These are phyloP conservation scores for Leucophenga varia DNA, from an alignment of 1,140 invertebrate genomes.

Conservation along the genomic window DNA sequence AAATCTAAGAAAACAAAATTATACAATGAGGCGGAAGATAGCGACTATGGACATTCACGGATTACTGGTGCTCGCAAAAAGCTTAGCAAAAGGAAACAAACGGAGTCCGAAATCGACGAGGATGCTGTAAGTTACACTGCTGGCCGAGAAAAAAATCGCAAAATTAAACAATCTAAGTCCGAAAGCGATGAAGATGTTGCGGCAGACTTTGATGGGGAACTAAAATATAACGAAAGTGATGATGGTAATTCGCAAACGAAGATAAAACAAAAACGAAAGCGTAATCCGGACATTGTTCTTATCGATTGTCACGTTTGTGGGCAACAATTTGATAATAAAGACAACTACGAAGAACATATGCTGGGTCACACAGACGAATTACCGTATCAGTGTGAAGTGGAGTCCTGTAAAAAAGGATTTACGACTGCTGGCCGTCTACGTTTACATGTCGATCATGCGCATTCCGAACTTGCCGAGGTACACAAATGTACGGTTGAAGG, in stretches of 20 bases:
- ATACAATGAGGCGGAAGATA: too few species aligned
- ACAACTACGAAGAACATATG: constrained; percentile 18
- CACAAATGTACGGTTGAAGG: constrained; percentile 11
- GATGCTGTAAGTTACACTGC: too few species aligned
- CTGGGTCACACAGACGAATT: constrained; percentile 14
- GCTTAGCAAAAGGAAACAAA: too few species aligned
- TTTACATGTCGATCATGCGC: constrained; percentile 16
- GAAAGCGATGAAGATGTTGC: too few species aligned
- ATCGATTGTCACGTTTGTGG: constrained; percentile 19
- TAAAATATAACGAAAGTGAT: neutral
- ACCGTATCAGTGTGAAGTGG: constrained; percentile 12
- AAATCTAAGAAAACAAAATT: too few species aligned
- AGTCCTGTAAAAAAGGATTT: constrained; percentile 12
- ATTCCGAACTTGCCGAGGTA: constrained; percentile 10
- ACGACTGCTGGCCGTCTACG: constrained; percentile 11
- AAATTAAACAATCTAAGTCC: too few species aligned
- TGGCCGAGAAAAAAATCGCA: too few species aligned
- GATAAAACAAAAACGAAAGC: constrained; percentile 6
- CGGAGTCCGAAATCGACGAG: too few species aligned
- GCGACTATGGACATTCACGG: too few species aligned
- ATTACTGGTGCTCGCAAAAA: too few species aligned
- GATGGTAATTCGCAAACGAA: neutral
- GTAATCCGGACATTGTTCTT: neutral
- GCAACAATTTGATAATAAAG: constrained; percentile 15
- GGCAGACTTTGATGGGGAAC: too few species aligned